Percentiles rank a stretch among this genome's conserved stretches.
Conservation (phyloP, 2,113 vertebrate species). For the Dryoscopus gambensis region DNA sequence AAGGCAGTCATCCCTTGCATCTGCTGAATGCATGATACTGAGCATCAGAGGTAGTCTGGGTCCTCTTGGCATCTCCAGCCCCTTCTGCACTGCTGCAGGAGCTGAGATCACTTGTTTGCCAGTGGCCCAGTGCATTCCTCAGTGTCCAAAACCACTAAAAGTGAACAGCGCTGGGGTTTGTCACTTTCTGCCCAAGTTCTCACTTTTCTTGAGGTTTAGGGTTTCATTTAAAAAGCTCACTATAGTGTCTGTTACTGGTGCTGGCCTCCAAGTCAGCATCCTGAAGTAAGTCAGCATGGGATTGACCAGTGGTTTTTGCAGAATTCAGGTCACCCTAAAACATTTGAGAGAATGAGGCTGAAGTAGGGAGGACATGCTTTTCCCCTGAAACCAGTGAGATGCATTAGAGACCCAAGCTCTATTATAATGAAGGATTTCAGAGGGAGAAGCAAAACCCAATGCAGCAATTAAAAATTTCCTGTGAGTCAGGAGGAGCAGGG, state of each 20-base stretch:
- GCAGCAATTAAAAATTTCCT: neutral
- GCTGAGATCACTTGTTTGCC: neutral
- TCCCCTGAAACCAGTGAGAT: neutral
- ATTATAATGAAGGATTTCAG: neutral
- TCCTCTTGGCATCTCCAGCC: neutral
- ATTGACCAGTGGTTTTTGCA: neutral
- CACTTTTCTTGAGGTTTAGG: neutral
- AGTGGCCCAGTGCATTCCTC: neutral
- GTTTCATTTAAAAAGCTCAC: neutral
- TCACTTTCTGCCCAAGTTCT: neutral
- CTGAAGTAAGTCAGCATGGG: neutral
- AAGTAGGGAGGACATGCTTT: neutral
- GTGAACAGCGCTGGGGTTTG: neutral
- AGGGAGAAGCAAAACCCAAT: neutral
- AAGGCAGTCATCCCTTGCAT: neutral
- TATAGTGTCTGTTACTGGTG: neutral
- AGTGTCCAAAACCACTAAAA: neutral
- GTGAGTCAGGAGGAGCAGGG: neutral
- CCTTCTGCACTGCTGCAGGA: neutral
- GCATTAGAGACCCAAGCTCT: neutral
- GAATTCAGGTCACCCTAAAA: neutral
- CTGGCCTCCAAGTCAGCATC: neutral
- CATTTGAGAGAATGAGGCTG: neutral
- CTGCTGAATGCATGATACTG: neutral
- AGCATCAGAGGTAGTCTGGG: neutral